Evolutionary conservation across 2,797 vertebrate species (phyloP).

Genomic region (Euphonia xanthogaster): DNA sequence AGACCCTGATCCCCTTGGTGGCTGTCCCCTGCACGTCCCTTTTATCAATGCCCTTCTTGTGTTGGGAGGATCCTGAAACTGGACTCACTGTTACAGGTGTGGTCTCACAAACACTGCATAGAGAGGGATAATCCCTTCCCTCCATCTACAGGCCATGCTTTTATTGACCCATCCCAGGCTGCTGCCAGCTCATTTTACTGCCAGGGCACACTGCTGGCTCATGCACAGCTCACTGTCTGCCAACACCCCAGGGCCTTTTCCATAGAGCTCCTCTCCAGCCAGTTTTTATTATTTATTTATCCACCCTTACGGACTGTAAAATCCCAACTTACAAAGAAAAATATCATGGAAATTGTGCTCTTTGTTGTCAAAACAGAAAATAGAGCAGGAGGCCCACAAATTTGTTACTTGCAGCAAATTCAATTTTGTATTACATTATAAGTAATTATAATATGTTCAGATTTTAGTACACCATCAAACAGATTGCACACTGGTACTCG

Average conservation of each 20-base stretch:
- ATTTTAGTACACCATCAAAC: not conserved
- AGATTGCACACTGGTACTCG: not conserved
- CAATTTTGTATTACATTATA: not conserved
- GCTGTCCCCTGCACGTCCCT: not conserved
- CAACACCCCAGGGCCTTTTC: constrained; percentile 32
- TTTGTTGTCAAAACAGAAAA: not conserved
- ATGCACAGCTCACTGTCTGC: not conserved
- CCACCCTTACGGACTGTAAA: not conserved
- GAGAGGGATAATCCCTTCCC: not conserved
- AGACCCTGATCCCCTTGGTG: not conserved
- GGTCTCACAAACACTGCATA: not conserved
- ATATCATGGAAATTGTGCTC: not conserved
- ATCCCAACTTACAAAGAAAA: not conserved
- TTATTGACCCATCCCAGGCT: not conserved
- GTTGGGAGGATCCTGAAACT: not conserved
- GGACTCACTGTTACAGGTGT: not conserved
- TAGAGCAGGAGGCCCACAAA: not conserved
- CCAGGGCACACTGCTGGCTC: constrained; percentile 12
- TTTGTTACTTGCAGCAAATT: not conserved
- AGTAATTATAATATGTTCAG: not conserved
- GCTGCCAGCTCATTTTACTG: not conserved
- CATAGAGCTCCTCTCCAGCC: not conserved
- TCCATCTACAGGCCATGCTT: not conserved
- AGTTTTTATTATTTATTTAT: not conserved
- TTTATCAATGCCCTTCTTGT: not conserved